Evolutionary conservation across 2,888 invertebrate species (phyloP).

Genomic region (Amiota minor): DNA sequence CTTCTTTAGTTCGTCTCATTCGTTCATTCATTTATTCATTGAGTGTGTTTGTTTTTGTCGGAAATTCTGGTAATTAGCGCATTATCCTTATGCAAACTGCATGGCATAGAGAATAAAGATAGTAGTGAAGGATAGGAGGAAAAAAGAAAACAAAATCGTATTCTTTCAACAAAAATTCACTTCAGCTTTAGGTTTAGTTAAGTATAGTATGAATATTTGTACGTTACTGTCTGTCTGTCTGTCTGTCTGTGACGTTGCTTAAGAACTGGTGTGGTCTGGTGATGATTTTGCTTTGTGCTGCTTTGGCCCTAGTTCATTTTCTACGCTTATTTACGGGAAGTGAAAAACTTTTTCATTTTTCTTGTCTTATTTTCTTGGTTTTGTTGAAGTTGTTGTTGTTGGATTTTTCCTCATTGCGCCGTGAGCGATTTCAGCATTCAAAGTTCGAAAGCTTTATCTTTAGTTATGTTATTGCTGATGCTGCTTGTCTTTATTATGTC

Average conservation of each 20-base stretch:
- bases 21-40: background rate
- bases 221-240: background rate
- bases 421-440: constrained; percentile 2
- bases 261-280: background rate
- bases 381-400: background rate
- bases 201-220: background rate
- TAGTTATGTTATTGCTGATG: too few relatives aligned
- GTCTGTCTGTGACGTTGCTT: background rate
- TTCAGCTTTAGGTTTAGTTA: background rate
- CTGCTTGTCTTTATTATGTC: too few relatives aligned
- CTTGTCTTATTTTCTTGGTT: background rate
- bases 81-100: constrained; percentile 27
- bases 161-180: constrained; percentile 21
- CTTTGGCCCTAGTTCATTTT: constrained; percentile 12
- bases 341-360: constrained; percentile 27
- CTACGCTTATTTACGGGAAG: constrained; percentile 20
- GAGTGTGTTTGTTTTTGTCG: constrained; percentile 27
- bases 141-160: background rate
- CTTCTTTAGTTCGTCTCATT: background rate
- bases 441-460: background rate
- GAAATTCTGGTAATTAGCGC: constrained; percentile 40
- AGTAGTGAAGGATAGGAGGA: background rate
- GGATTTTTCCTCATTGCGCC: background rate
- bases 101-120: background rate
- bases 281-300: background rate